These are phyloP conservation scores for Tanaodytes sp. DNA, from an alignment of 2,888 invertebrate genomes.

Conservation along the genomic window DNA sequence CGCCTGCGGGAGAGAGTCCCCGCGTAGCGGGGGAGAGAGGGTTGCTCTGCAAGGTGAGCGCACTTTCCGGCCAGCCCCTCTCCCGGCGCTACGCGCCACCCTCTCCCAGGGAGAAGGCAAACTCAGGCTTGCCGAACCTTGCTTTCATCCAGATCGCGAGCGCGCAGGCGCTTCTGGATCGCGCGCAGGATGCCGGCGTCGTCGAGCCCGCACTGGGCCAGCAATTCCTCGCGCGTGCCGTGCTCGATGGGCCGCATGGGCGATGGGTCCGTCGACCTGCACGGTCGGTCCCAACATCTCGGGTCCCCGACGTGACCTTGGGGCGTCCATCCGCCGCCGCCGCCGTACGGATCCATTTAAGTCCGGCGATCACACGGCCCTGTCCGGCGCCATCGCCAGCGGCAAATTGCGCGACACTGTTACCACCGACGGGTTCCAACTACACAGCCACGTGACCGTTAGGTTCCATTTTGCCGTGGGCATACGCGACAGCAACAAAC, in stretches of 20 bases:
- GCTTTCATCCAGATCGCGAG: too few relatives aligned
- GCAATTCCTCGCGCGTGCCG: conserved; percentile 66
- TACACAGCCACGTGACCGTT: conserved; percentile 34
- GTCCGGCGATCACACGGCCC: conserved; percentile 62
- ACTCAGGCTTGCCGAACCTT: too few relatives aligned
- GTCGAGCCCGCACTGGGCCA: conserved; percentile 62
- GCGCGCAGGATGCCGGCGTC: too few relatives aligned
- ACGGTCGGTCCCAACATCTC: conserved; percentile 69
- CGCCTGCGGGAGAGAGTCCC: background rate
- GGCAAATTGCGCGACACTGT: conserved; percentile 23
- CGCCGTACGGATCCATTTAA: conserved; percentile 74
- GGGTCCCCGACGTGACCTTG: conserved; percentile 64
- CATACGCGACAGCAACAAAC: conserved; percentile 31
- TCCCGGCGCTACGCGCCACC: background rate
- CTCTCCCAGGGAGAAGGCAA: background rate
- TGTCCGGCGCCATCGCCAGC: conserved; percentile 64
- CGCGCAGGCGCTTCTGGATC: too few relatives aligned
- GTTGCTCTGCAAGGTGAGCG: background rate
- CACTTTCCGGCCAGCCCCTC: background rate
- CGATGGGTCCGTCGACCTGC: conserved; percentile 70
- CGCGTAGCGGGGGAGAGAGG: background rate
- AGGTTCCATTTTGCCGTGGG: conserved; percentile 34
- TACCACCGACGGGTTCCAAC: too few relatives aligned
- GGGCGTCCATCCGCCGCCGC: conserved; percentile 70
- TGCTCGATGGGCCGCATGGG: conserved; percentile 70